Percentiles rank a stretch among this genome's conserved stretches.
Conservation (phyloP, 2,113 vertebrate genomes). For the Tenebrosternarchus preto region DNA sequence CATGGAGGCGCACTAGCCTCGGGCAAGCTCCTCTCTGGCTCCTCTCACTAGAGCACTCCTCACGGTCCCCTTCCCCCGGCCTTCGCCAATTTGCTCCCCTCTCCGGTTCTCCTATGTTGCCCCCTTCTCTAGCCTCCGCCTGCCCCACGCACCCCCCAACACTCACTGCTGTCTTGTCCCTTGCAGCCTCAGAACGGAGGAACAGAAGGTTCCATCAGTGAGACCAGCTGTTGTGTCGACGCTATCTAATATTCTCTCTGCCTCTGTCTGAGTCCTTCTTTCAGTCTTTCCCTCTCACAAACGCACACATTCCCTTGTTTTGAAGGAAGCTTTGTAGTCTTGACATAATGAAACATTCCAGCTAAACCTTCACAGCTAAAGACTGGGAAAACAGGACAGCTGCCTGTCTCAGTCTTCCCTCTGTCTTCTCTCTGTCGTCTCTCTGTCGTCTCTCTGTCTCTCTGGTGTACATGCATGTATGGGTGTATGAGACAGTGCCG, state of each 20-base stretch:
- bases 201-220: constrained; percentile 69
- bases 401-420: constrained; percentile 24
- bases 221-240: constrained; percentile 74
- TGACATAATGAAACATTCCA: constrained; percentile 78
- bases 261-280: constrained; percentile 44
- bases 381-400: constrained; percentile 64
- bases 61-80: too few species aligned
- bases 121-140: background rate
- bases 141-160: background rate
- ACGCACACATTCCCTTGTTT: constrained; percentile 68
- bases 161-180: constrained; percentile 50
- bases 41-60: background rate
- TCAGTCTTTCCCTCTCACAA: constrained; percentile 61
- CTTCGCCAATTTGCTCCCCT: background rate
- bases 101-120: background rate
- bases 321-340: constrained; percentile 76
- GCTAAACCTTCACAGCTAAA: constrained; percentile 73
- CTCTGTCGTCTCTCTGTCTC: too few species aligned
- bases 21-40: background rate
- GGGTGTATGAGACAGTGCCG: too few species aligned
- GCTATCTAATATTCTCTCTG: constrained; percentile 6
- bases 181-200: constrained; percentile 57
- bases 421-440: background rate
- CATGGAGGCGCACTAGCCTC: background rate
- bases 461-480: too few species aligned